Percentiles rank a stretch among this genome's conserved stretches.
Conservation (phyloP, 2,113 vertebrate genomes). For the Trichomycterus rosablanca region DNA sequence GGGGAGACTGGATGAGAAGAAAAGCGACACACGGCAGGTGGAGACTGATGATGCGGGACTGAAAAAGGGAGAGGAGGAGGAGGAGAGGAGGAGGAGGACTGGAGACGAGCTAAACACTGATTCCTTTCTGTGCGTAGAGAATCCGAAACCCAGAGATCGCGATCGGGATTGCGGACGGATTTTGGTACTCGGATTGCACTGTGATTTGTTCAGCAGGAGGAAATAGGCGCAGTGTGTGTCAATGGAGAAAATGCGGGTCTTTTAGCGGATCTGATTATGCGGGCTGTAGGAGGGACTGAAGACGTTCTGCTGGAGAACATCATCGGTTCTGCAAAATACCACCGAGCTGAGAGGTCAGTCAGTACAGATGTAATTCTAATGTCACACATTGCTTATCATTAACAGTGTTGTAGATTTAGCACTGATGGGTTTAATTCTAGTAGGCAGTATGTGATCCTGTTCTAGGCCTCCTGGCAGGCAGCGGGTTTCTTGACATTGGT, state of each 20-base stretch:
- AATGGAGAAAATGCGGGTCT: not conserved
- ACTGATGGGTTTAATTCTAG: no score
- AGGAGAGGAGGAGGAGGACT: not conserved
- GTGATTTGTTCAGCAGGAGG: not conserved
- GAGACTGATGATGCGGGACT: slow-evolving; percentile 33
- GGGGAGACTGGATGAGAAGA: slow-evolving; percentile 30
- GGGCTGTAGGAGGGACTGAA: not conserved
- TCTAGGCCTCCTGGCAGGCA: no score
- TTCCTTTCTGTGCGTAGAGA: not conserved
- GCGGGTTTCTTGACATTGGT: no score
- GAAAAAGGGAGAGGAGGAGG: slow-evolving; percentile 17
- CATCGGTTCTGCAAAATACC: not conserved
- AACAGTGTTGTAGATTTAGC: no score
- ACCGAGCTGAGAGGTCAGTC: not conserved
- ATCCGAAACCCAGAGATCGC: not conserved
- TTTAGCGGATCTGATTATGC: slow-evolving; percentile 13
- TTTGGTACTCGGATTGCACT: not conserved
- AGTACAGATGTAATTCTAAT: no score
- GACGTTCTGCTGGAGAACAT: not conserved
- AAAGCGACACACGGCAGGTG: slow-evolving; percentile 51
- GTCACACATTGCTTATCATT: no score
- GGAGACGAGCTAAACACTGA: not conserved
- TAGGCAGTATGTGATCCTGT: no score
- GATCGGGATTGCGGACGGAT: not conserved
- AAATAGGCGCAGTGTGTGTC: not conserved